A percentile compares a stretch with the other conserved stretches of the same genome.
These are phyloP conservation scores for Papilio glaucus DNA, from an alignment of 1,140 invertebrate genomes.

Conservation along the genomic window DNA sequence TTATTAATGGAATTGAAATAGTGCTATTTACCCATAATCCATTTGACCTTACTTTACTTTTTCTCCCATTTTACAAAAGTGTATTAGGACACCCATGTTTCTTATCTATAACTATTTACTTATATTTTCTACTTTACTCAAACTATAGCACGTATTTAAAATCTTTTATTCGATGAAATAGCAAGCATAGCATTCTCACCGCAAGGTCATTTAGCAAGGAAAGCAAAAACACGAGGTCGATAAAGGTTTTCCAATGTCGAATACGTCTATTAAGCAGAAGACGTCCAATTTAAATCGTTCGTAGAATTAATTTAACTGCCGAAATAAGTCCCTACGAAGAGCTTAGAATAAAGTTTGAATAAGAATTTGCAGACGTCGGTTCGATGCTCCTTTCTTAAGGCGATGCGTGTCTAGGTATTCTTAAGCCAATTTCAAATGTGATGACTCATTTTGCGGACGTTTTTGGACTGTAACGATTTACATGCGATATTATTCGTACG, in stretches of 20 bases:
- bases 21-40: no score
- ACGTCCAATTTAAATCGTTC: conserved; percentile 17
- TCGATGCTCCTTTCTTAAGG: conserved; percentile 17
- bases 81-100: no score
- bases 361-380: conserved; percentile 11
- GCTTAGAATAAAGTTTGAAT: conserved; percentile 26
- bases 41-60: no score
- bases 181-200: background rate
- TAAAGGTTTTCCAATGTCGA: conserved; percentile 25
- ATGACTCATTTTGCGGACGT: conserved; percentile 10
- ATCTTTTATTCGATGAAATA: background rate
- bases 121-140: no score
- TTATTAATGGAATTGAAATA: no score
- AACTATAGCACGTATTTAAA: background rate
- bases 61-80: no score
- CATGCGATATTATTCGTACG: background rate
- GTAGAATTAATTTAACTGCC: conserved; percentile 20
- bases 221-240: conserved; percentile 14
- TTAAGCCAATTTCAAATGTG: conserved; percentile 13
- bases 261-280: conserved; percentile 25
- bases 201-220: conserved; percentile 17
- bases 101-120: no score
- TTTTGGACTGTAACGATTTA: background rate
- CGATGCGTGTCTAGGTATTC: conserved; percentile 15
- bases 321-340: conserved; percentile 7